These are phyloP conservation scores for Agrochola litura DNA, from an alignment of 2,888 invertebrate species.

Conservation along the genomic window DNA sequence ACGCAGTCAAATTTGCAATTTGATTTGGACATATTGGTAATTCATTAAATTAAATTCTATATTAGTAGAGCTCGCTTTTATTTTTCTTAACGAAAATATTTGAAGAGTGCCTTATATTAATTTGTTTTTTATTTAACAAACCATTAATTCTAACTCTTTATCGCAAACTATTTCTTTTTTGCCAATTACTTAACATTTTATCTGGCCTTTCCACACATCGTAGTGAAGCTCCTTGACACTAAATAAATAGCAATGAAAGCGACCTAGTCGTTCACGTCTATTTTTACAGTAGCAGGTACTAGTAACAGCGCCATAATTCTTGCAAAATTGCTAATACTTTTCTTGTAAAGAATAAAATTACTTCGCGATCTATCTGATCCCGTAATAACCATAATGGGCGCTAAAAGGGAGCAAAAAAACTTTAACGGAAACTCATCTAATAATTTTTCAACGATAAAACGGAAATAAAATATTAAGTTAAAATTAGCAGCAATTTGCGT, in stretches of 20 bases:
- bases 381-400: constrained; percentile 19
- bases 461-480: constrained; percentile 58
- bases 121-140: not conserved
- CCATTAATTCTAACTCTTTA: not conserved
- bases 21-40: not conserved
- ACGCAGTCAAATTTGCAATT: not conserved
- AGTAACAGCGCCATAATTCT: constrained; percentile 18
- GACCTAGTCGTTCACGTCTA: constrained; percentile 36
- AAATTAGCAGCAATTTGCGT: constrained; percentile 61
- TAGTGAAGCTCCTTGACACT: constrained; percentile 54
- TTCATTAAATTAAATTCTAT: not conserved
- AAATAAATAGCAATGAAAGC: constrained; percentile 56
- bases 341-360: constrained; percentile 10
- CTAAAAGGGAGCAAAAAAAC: constrained; percentile 26
- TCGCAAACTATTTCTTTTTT: constrained; percentile 7
- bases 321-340: constrained; percentile 26
- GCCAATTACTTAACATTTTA: constrained; percentile 30
- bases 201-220: constrained; percentile 40
- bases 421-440: constrained; percentile 47
- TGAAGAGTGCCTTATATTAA: not conserved
- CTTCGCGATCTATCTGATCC: constrained; percentile 5
- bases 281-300: constrained; percentile 40
- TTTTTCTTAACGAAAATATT: not conserved
- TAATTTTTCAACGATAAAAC: constrained; percentile 36
- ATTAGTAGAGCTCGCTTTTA: not conserved